These are phyloP conservation scores for Eupithecia exiguata DNA, from an alignment of 2,888 invertebrate genomes.

Conservation along the genomic window DNA sequence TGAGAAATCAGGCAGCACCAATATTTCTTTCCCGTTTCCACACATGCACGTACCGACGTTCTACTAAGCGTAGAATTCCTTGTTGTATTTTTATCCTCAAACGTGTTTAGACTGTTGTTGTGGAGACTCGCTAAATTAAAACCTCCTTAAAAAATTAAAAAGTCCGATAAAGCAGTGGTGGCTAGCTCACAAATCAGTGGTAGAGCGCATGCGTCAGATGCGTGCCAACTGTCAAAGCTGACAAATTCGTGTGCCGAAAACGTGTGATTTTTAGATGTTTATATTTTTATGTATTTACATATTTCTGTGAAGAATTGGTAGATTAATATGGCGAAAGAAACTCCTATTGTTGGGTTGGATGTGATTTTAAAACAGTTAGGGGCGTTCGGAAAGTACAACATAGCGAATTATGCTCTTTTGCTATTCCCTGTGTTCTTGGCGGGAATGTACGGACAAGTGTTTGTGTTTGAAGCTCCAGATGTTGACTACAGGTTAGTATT, in stretches of 20 bases:
- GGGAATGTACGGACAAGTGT: conserved; percentile 75
- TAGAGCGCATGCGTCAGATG: conserved; percentile 43
- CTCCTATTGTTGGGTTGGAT: conserved; percentile 61
- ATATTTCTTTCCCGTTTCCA: conserved; percentile 21
- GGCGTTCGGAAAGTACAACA: conserved; percentile 72
- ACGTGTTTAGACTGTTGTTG: conserved; percentile 32
- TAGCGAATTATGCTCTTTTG: conserved; percentile 72
- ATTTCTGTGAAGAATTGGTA: conserved; percentile 45
- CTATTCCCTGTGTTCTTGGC: conserved; percentile 75
- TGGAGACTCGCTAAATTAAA: conserved; percentile 24
- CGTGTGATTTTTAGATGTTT: conserved; percentile 27
- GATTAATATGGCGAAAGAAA: conserved; percentile 60
- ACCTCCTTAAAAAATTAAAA: conserved; percentile 2
- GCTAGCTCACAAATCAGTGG: background rate
- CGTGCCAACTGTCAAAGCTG: conserved; percentile 39
- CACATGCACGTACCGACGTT: conserved; percentile 13
- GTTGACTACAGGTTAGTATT: conserved; percentile 69
- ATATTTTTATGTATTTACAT: conserved; percentile 37
- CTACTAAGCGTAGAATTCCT: conserved; percentile 18
- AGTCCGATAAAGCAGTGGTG: conserved; percentile 6
- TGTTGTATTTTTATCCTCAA: conserved; percentile 39
- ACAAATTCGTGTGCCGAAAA: conserved; percentile 24
- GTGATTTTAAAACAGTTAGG: conserved; percentile 68
- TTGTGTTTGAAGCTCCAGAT: conserved; percentile 75
- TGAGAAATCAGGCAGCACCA: background rate